Percentiles rank a stretch among this genome's conserved stretches.
These are phyloP conservation scores for Pedicia rivosa DNA, from an alignment of 2,888 invertebrate genomes.

Conservation along the genomic window DNA sequence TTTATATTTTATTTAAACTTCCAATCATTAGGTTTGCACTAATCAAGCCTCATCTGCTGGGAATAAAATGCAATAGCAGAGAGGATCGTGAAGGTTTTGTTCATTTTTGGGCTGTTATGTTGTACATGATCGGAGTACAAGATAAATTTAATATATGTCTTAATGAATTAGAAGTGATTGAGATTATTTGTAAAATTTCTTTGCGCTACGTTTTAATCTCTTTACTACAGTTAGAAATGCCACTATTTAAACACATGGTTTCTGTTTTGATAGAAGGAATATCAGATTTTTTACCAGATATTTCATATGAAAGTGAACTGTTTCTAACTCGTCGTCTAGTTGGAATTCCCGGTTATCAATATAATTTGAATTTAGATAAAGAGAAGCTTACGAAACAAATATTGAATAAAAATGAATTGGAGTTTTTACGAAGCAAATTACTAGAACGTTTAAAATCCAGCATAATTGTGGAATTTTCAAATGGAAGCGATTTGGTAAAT, in stretches of 20 bases:
- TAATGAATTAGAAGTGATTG: conserved; percentile 9
- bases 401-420: too few relatives aligned
- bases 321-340: conserved; percentile 9
- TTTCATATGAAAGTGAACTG: conserved; percentile 11
- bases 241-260: conserved; percentile 11
- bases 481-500: too few relatives aligned
- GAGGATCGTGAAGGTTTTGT: conserved; percentile 54
- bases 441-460: too few relatives aligned
- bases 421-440: too few relatives aligned
- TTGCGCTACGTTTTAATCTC: conserved; percentile 13
- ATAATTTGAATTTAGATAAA: conserved; percentile 6
- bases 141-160: conserved; percentile 29
- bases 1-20: too few relatives aligned
- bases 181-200: conserved; percentile 9
- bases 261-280: conserved; percentile 11
- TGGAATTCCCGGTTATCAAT: conserved; percentile 14
- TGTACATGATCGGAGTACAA: conserved; percentile 57
- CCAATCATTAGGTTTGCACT: too few relatives aligned
- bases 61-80: conserved; percentile 37
- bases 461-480: too few relatives aligned
- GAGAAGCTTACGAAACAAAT: conserved; percentile 4
- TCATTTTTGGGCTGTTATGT: conserved; percentile 65
- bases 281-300: conserved; percentile 7
- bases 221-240: conserved; percentile 11
- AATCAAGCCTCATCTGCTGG: conserved; percentile 40